Base-by-base conservation (phyloP, 2,888 invertebrate species). In the Pseudanteris insignis region DNA sequence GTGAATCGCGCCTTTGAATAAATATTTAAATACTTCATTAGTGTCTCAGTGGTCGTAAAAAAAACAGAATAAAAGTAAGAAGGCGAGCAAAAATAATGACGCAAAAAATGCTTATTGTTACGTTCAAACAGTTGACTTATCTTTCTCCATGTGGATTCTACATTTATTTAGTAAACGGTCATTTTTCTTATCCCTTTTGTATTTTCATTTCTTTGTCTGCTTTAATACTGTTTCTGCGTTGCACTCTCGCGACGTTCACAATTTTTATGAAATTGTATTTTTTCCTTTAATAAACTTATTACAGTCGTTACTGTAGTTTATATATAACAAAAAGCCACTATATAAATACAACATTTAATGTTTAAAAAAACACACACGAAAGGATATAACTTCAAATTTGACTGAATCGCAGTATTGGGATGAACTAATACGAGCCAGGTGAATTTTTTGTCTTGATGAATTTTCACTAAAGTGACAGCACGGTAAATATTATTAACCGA, bases 81-180 rank as follows among this genome's bases (percentile, higher is more conserved):
- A n/a, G n/a, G n/a, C n/a, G n/a, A n/a, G n/a, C n/a, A n/a, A n/a
- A n/a, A n/a, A n/a, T n/a, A n/a, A n/a, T n/a, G n/a, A n/a, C n/a
- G n/a, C n/a, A 28, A 41, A 40, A 18, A 41, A 38, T 24, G 36
- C 43, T 36, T 36, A 51, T 41, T 51, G 51, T 26, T 36, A 15
- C 29, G 21, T 43, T 51, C 36, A 51, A 43, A 24, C 36, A 18
- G 8, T 30, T 29, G 29, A 10, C 36, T 43, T 14, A 43, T 41
- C 24, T 36, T 43, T 32, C 33, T 29, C 30, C 43, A 30, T 43
- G 11, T n/a, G 51, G 30, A 43, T 29, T 43, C 51, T 36, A 36
- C 51, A 36, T 51, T 51, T 41, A 43, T 51, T 53, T 44, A 53
- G 53, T 30, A 44, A 53, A 44, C 32, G 43, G 37, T 44, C 44